phyloP scores from a whole-genome alignment of 1,140 invertebrate species.

The Lysiphlebus fabarum region DNA sequence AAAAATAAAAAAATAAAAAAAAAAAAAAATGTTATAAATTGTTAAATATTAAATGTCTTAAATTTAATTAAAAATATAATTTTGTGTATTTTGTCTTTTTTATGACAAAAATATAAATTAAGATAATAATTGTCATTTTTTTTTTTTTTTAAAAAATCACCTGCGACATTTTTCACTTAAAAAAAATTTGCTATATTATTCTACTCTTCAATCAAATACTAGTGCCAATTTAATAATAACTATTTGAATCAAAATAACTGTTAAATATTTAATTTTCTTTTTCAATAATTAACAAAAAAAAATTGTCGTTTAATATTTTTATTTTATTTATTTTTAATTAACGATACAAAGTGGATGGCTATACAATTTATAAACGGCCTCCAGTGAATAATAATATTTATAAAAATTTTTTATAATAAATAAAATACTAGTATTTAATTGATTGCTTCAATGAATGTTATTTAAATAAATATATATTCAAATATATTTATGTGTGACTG shows the following conservation, averaged over 20 bases:
- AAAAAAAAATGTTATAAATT: conserved; percentile 51
- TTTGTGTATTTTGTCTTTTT: conserved; percentile 41
- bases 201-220: too few relatives aligned
- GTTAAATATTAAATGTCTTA: conserved; percentile 47
- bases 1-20: too few relatives aligned
- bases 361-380: conserved; percentile 40
- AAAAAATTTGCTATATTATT: too few relatives aligned
- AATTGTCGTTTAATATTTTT: background rate
- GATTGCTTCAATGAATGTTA: too few relatives aligned
- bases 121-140: conserved; percentile 2
- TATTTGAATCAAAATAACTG: too few relatives aligned
- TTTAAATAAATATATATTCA: too few relatives aligned
- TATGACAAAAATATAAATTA: conserved; percentile 16
- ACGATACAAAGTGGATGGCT: conserved; percentile 20
- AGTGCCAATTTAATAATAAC: too few relatives aligned
- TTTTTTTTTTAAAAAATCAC: conserved; percentile 19
- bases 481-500: conserved; percentile 22
- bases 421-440: background rate
- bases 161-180: too few relatives aligned
- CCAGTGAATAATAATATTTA: conserved; percentile 41
- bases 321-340: background rate
- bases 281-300: too few relatives aligned
- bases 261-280: too few relatives aligned
- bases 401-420: conserved; percentile 40
- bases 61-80: conserved; percentile 29